Evolutionary conservation across 2,113 vertebrate species (phyloP).

Genomic region (Sander lucioperca): DNA sequence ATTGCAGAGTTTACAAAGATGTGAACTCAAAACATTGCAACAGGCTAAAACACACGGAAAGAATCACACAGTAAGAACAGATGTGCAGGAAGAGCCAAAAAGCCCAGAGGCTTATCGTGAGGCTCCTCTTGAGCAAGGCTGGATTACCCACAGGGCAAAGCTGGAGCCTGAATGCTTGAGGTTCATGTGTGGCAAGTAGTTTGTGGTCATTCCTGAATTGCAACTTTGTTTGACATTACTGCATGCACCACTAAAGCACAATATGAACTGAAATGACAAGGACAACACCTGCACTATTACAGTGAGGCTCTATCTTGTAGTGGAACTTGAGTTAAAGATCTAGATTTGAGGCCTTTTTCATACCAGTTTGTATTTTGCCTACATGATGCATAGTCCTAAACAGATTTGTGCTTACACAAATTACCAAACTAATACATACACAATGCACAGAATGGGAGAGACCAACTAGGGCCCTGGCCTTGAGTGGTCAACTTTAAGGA

Average conservation of each 20-base stretch:
- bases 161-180: neutral
- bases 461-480: neutral
- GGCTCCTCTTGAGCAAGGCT: neutral
- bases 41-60: neutral
- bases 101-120: neutral
- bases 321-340: neutral
- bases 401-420: neutral
- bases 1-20: neutral
- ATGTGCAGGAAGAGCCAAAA: slow-evolving; percentile 1
- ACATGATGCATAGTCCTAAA: neutral
- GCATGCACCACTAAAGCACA: neutral
- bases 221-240: neutral
- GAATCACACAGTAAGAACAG: neutral
- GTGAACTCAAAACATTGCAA: neutral
- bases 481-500: neutral
- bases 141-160: neutral
- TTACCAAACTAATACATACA: neutral
- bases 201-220: neutral
- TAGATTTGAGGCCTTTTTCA: neutral
- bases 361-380: neutral
- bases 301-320: neutral
- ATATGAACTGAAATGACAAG: neutral
- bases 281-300: neutral
- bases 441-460: neutral
- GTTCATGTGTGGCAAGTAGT: neutral